Evolutionary conservation across 2,888 invertebrate species (phyloP).

Genomic region (Thymelicus lineola): DNA sequence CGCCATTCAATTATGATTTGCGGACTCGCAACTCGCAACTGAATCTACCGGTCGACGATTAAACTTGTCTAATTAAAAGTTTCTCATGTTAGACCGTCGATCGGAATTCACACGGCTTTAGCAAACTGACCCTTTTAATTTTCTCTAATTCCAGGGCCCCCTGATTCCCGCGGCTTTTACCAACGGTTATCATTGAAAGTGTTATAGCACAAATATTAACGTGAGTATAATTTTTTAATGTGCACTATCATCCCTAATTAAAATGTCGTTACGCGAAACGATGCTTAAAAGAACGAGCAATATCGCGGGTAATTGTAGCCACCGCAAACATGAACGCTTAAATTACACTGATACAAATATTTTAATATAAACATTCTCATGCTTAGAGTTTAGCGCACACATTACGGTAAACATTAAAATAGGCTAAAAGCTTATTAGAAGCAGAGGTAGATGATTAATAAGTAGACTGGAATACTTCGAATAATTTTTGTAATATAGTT

Average conservation of each 20-base stretch:
- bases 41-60: constrained; percentile 27
- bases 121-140: constrained; percentile 39
- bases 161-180: constrained; percentile 99
- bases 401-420: constrained; percentile 23
- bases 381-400: constrained; percentile 22
- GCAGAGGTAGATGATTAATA: neutral
- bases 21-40: constrained; percentile 46
- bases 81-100: constrained; percentile 26
- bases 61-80: constrained; percentile 35
- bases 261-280: constrained; percentile 66
- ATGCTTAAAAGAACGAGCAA: constrained; percentile 59
- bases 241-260: constrained; percentile 65
- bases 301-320: constrained; percentile 57
- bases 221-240: constrained; percentile 76
- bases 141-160: constrained; percentile 91
- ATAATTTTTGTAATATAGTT: neutral
- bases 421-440: constrained; percentile 23
- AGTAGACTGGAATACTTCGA: neutral
- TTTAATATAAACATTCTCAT: constrained; percentile 49
- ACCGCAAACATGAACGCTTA: constrained; percentile 59
- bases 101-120: constrained; percentile 31
- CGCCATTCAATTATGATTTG: constrained; percentile 71
- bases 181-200: constrained; percentile 98
- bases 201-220: constrained; percentile 83
- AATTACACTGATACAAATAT: constrained; percentile 60